phyloP scores from a whole-genome alignment of 1,140 invertebrate genomes.

The Bombus haemorrhoidalis region DNA sequence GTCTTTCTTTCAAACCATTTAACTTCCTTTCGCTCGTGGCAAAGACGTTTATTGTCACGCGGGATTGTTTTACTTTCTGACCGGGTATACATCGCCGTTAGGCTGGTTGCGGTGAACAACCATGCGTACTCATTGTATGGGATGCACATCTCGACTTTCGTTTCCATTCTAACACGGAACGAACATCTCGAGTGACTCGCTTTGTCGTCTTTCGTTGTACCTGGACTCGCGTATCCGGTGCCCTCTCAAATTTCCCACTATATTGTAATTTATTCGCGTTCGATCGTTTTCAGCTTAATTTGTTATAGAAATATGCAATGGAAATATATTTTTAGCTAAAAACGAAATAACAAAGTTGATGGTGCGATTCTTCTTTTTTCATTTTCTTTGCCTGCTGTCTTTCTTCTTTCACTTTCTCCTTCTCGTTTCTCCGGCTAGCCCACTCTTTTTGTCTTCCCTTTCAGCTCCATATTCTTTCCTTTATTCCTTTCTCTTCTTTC shows the following conservation, averaged over 20 bases:
- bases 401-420: not conserved
- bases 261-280: not conserved
- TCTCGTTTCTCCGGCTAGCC: not conserved
- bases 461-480: not conserved
- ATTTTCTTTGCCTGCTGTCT: not conserved
- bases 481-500: not conserved
- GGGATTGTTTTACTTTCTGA: slow-evolving; percentile 79
- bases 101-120: slow-evolving; percentile 69
- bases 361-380: not conserved
- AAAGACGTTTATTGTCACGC: slow-evolving; percentile 70
- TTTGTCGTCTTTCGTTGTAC: slow-evolving; percentile 24
- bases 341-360: not conserved
- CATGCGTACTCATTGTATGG: slow-evolving; percentile 67
- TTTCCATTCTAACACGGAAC: slow-evolving; percentile 58
- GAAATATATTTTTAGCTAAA: not conserved
- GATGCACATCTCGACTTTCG: slow-evolving; percentile 70
- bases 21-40: slow-evolving; percentile 25
- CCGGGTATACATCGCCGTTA: slow-evolving; percentile 55
- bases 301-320: not conserved
- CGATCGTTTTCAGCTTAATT: not conserved
- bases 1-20: slow-evolving; percentile 28
- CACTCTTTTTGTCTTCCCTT: no score
- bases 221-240: slow-evolving; percentile 16
- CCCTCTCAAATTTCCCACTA: slow-evolving; percentile 21
- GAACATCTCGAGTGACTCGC: slow-evolving; percentile 67